These are phyloP conservation scores for Ormyrus nitidulus DNA, from an alignment of 2,888 invertebrate genomes.

Conservation along the genomic window DNA sequence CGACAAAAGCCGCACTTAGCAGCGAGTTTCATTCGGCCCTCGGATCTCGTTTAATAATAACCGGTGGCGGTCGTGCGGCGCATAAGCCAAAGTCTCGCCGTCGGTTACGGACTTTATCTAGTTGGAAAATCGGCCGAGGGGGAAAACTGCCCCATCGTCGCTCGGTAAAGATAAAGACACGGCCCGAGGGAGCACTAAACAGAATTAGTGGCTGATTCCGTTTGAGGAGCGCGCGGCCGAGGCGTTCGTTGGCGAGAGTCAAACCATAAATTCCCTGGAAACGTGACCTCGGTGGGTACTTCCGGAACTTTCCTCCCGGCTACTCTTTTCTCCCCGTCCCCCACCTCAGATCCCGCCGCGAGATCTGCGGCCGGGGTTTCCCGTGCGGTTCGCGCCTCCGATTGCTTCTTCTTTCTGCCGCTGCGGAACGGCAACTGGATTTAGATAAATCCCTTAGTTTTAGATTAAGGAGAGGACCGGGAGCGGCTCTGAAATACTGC, in stretches of 20 bases:
- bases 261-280: constrained; percentile 52
- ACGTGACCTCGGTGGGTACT: constrained; percentile 56
- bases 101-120: constrained; percentile 55
- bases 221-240: constrained; percentile 41
- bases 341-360: neutral
- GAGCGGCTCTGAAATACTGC: constrained; percentile 25
- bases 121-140: constrained; percentile 50
- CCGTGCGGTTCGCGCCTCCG: too few species aligned
- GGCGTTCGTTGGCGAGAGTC: constrained; percentile 48
- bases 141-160: constrained; percentile 56
- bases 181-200: constrained; percentile 58
- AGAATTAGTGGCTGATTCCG: constrained; percentile 61
- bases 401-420: too few species aligned
- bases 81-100: constrained; percentile 40
- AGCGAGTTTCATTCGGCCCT: constrained; percentile 50
- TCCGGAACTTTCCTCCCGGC: constrained; percentile 43
- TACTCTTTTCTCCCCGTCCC: constrained; percentile 9
- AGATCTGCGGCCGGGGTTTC: neutral
- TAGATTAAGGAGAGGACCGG: constrained; percentile 22
- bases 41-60: constrained; percentile 49
- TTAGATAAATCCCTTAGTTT: constrained; percentile 51
- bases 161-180: constrained; percentile 57
- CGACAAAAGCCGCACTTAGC: constrained; percentile 16
- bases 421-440: neutral
- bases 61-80: neutral